Base-by-base conservation (phyloP, 2,888 invertebrate species). In the Drosophila kuntzei region DNA sequence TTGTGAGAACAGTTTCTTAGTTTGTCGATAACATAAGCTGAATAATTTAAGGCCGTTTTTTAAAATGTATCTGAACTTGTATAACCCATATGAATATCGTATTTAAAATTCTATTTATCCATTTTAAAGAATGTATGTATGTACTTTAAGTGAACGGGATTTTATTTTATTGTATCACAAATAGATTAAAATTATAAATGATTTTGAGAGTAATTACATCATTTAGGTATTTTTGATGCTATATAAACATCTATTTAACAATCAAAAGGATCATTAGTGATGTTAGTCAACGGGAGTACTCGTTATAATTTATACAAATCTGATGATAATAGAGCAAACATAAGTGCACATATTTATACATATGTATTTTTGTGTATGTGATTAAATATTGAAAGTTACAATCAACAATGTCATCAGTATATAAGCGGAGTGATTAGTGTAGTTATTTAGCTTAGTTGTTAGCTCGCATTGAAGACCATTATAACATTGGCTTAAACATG, bases 401-500 rank as follows among this genome's bases (percentile, higher is more conserved):
- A 72, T 55, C 41, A 55, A 62, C 53, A 75, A 44, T 46, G 53
- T 66, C 37, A 47, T 77, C 46, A 55, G 55, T 44, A 61, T 61
- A 61, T 32, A 61, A 76, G 77, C 74, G 61, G 59, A 55, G 37
- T 62, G 39, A 62, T 77, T 66, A 77, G 73, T 71, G 34, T 59
- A 44, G 44, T 61, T 60, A 58, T 41, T 39, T 27, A 59, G 14
- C 32, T 50, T 12, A 34, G 22, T 39, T 11, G 20, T 53, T 29
- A 62, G 60, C 46, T 60, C 50, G 62, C 61, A 72, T 18, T 55
- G n/a, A 39, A 25, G 43, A 32, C 39, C 39, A n/a, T 37, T 36
- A 20, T 91, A 32, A 29, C 14, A 41, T 59, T 12, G 54, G 44
- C 37, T 94, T 96, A 97, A 92, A 97, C 96, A 93, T 96, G 95